Conservation (phyloP, 2,113 vertebrate genomes). For the Colistium nudipinnis region DNA sequence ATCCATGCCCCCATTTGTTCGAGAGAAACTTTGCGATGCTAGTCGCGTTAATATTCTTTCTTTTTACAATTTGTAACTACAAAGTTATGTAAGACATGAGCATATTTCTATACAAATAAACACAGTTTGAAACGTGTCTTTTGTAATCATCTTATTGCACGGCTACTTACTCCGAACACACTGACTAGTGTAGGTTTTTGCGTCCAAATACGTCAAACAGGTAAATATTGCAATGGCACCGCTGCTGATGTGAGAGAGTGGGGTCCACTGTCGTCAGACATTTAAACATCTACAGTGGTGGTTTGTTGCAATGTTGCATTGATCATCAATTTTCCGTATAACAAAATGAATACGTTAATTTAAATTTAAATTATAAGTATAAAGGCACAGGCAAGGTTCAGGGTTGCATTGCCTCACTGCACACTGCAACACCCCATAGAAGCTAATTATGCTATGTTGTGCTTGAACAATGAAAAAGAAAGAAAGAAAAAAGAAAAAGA, state of each 20-base stretch:
- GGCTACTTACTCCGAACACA: too few species aligned
- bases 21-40: constrained; percentile 70
- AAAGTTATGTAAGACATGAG: constrained; percentile 75
- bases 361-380: too few species aligned
- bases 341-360: too few species aligned
- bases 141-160: neutral
- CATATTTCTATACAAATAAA: constrained; percentile 85
- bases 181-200: too few species aligned
- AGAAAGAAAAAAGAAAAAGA: too few species aligned
- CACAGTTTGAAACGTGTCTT: constrained; percentile 73
- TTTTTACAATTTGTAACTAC: constrained; percentile 81
- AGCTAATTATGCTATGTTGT: neutral
- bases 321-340: too few species aligned
- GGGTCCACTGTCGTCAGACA: neutral
- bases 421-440: too few species aligned
- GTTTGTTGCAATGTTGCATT: neutral
- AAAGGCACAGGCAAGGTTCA: too few species aligned
- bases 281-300: neutral
- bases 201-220: neutral
- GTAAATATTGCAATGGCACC: too few species aligned
- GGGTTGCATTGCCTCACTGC: too few species aligned
- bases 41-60: constrained; percentile 77
- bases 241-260: too few species aligned
- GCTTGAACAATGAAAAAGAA: neutral
- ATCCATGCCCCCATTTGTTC: constrained; percentile 59